phyloP scores from a whole-genome alignment of 2,888 invertebrate genomes.

The Archips xylosteana region DNA sequence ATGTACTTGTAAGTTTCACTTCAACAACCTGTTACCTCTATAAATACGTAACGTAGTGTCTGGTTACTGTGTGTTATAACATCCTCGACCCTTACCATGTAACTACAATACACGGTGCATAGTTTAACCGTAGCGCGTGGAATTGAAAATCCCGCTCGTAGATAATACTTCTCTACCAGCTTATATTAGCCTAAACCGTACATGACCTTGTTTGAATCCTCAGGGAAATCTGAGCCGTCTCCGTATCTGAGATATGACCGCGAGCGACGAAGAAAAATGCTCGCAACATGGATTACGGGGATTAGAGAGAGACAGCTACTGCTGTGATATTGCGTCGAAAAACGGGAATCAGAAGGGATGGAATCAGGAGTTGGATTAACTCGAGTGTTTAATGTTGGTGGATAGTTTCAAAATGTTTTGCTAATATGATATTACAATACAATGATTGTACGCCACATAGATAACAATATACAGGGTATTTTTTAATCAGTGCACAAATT shows the following conservation, averaged over 20 bases:
- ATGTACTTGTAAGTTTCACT: no score
- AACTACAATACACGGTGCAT: background rate
- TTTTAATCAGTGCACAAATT: no score
- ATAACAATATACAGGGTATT: no score
- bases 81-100: background rate
- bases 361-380: background rate
- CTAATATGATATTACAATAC: no score
- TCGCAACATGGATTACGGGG: conserved; percentile 35
- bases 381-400: background rate
- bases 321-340: conserved; percentile 31
- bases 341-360: conserved; percentile 21
- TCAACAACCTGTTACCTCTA: no score
- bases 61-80: no score
- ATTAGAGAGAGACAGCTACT: conserved; percentile 35
- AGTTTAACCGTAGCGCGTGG: background rate
- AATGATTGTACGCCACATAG: no score
- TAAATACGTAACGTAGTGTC: no score
- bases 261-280: conserved; percentile 40
- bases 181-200: conserved; percentile 32
- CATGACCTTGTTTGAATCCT: conserved; percentile 32
- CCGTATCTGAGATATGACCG: conserved; percentile 29
- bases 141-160: conserved; percentile 18
- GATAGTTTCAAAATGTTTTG: background rate
- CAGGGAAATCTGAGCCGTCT: conserved; percentile 25
- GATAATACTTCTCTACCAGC: conserved; percentile 32